Conservation (phyloP, 2,113 vertebrate species). For the Sterrhoptilus dennistouni region DNA sequence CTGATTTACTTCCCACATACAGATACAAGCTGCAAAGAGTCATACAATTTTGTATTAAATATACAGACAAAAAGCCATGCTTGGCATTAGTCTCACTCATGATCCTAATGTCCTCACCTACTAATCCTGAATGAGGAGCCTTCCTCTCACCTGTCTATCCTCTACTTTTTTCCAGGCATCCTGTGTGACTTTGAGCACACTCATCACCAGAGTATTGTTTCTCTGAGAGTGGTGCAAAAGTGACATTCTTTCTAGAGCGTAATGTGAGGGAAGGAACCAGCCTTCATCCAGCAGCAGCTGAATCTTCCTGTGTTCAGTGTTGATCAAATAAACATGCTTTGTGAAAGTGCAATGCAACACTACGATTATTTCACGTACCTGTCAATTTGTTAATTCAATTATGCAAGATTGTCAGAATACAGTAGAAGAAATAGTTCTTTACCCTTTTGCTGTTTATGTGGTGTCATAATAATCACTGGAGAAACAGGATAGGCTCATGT, state of each 20-base stretch:
- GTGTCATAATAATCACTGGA: background rate
- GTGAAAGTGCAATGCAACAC: background rate
- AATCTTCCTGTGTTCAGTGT: background rate
- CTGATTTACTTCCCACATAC: background rate
- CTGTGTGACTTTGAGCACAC: background rate
- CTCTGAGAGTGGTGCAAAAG: background rate
- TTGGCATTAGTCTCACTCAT: background rate
- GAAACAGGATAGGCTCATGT: background rate
- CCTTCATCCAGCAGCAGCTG: background rate
- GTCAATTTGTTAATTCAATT: background rate
- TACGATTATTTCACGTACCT: background rate
- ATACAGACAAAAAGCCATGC: background rate
- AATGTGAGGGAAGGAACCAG: background rate
- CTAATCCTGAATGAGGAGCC: background rate
- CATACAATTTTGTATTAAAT: background rate
- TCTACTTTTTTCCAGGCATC: background rate
- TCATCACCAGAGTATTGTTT: background rate
- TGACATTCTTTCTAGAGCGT: background rate
- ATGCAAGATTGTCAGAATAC: background rate
- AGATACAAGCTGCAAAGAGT: background rate
- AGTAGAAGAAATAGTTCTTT: background rate
- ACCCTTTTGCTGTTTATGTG: background rate
- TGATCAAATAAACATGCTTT: background rate
- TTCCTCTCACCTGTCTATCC: background rate
- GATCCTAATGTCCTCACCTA: background rate